Conservation (phyloP, 2,888 invertebrate genomes). For the Apamea epomidion region DNA sequence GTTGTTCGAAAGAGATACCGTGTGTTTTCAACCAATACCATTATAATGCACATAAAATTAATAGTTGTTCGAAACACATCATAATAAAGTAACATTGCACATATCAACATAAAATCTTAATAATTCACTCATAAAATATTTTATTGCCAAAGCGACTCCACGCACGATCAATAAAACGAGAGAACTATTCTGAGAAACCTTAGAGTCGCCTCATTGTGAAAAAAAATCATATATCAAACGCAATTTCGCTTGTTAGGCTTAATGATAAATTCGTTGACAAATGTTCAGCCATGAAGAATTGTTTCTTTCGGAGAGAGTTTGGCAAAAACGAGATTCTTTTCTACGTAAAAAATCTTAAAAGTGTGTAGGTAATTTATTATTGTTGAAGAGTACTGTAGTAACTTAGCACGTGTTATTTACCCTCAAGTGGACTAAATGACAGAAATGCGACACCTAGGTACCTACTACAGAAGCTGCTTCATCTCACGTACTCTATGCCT, state of each 20-base stretch:
- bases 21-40: constrained; percentile 7
- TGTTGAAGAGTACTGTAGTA: constrained; percentile 11
- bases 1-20: too few species aligned
- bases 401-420: background rate
- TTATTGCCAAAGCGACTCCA: constrained; percentile 34
- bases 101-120: constrained; percentile 39
- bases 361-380: constrained; percentile 6
- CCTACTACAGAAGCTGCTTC: background rate
- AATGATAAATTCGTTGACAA: constrained; percentile 32
- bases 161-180: constrained; percentile 18
- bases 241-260: constrained; percentile 15
- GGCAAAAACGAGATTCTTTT: constrained; percentile 10
- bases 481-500: constrained; percentile 16
- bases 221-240: constrained; percentile 12
- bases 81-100: constrained; percentile 41
- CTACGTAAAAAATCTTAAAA: constrained; percentile 1
- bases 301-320: constrained; percentile 6
- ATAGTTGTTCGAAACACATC: constrained; percentile 42
- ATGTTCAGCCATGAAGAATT: constrained; percentile 14
- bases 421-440: background rate
- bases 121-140: constrained; percentile 44
- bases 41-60: constrained; percentile 21
- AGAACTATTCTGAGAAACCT: constrained; percentile 30
- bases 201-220: constrained; percentile 10
- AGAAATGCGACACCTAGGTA: constrained; percentile 11